Evolutionary conservation across 2,113 vertebrate genomes (phyloP).

Genomic region (Shinisaurus crocodilurus): DNA sequence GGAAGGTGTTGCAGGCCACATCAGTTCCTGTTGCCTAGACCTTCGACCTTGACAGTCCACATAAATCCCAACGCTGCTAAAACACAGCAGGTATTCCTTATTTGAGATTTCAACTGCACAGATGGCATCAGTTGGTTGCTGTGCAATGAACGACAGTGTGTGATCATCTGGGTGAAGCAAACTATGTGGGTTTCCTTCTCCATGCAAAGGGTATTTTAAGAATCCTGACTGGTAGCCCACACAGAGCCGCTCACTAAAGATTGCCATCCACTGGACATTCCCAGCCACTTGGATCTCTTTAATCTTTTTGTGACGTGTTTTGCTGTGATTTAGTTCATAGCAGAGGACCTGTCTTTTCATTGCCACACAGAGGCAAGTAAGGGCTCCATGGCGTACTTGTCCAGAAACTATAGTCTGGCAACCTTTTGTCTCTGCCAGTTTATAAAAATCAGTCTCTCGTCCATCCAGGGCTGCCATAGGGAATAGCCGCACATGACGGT

Average conservation of each 20-base stretch:
- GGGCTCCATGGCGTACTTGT: constrained; percentile 82
- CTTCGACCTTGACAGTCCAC: constrained; percentile 96
- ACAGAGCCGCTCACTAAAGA: constrained; percentile 92
- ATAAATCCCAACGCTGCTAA: constrained; percentile 94
- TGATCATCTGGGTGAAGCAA: constrained; percentile 94
- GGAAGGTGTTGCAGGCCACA: constrained; percentile 93
- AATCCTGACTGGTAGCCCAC: constrained; percentile 96
- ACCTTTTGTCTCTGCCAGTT: constrained; percentile 94
- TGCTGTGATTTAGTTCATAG: constrained; percentile 95
- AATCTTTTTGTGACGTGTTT: constrained; percentile 90
- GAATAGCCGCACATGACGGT: constrained; percentile 96
- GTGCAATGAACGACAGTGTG: constrained; percentile 92
- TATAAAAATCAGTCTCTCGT: constrained; percentile 91
- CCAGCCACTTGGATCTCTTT: constrained; percentile 93
- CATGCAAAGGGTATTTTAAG: constrained; percentile 88
- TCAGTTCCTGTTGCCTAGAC: constrained; percentile 95
- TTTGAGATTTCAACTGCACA: constrained; percentile 96
- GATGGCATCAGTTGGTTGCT: constrained; percentile 91
- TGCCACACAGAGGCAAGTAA: constrained; percentile 93
- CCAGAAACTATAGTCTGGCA: constrained; percentile 92
- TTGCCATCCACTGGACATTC: constrained; percentile 94
- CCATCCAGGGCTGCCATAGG: constrained; percentile 91
- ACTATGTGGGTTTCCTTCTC: constrained; percentile 83
- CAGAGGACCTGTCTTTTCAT: constrained; percentile 96
- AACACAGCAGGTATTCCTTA: constrained; percentile 98